These are phyloP conservation scores for Cosmorhoe ocellata DNA, from an alignment of 2,888 invertebrate species.

Conservation along the genomic window DNA sequence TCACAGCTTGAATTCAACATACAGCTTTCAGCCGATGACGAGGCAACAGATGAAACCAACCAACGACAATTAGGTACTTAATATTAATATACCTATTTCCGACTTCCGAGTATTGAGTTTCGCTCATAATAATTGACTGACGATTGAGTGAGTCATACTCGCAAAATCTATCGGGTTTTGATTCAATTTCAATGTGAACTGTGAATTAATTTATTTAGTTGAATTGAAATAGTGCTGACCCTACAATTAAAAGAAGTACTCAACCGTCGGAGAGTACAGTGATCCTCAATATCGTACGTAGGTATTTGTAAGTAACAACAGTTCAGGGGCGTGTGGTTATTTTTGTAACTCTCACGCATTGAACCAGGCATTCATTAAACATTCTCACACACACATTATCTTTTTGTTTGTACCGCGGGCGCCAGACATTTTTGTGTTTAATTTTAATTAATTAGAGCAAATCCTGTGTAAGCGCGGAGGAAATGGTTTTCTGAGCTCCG, in stretches of 20 bases:
- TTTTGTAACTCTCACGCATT: constrained; percentile 19
- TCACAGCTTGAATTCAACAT: constrained; percentile 9
- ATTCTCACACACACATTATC: too few species aligned
- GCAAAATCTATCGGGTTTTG: too few species aligned
- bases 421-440: too few species aligned
- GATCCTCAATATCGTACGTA: constrained; percentile 16
- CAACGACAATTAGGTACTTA: neutral
- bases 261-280: too few species aligned
- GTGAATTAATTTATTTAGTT: too few species aligned
- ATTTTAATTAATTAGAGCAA: too few species aligned
- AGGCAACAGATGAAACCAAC: neutral
- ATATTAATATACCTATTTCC: neutral
- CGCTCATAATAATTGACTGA: constrained; percentile 9
- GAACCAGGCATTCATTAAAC: constrained; percentile 1
- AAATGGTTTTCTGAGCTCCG: too few species aligned
- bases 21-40: constrained; percentile 1
- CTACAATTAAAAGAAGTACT: too few species aligned
- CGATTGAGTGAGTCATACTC: constrained; percentile 24
- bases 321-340: neutral
- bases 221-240: too few species aligned
- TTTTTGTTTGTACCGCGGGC: too few species aligned
- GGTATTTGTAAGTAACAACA: constrained; percentile 10
- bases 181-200: too few species aligned
- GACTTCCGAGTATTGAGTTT: constrained; percentile 5
- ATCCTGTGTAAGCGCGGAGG: too few species aligned